Percentiles rank a stretch among this genome's conserved stretches.
Evolutionary conservation across 1,140 invertebrate genomes (phyloP).

Genomic region (Adelges cooleyi): DNA sequence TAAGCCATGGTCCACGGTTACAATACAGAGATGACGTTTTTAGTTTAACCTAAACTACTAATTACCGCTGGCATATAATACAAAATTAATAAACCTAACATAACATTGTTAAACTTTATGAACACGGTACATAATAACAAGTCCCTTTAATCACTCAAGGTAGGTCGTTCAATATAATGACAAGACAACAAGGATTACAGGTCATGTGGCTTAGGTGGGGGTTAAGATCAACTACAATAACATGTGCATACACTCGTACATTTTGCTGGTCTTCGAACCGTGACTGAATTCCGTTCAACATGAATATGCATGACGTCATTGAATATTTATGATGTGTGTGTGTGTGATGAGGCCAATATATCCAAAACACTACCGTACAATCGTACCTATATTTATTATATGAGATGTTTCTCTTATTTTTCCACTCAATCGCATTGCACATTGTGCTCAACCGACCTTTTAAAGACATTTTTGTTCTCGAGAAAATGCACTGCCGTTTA

Average conservation of each 20-base stretch:
- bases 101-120: no score
- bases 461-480: neutral
- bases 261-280: no score
- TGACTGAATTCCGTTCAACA: neutral
- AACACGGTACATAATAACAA: no score
- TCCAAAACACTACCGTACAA: no score
- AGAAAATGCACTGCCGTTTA: no score
- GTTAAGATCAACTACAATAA: neutral
- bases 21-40: no score
- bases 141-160: no score
- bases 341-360: neutral
- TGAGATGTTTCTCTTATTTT: neutral
- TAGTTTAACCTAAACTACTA: no score
- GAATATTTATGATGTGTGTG: neutral
- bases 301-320: conserved; percentile 14
- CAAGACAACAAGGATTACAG: neutral
- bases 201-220: neutral
- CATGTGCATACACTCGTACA: neutral
- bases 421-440: neutral
- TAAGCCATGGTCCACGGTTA: no score
- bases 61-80: no score
- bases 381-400: no score
- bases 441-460: conserved; percentile 8
- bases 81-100: no score
- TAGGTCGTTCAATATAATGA: neutral